Evolutionary conservation across 2,888 invertebrate species (phyloP).

Genomic region (Eurois occulta): DNA sequence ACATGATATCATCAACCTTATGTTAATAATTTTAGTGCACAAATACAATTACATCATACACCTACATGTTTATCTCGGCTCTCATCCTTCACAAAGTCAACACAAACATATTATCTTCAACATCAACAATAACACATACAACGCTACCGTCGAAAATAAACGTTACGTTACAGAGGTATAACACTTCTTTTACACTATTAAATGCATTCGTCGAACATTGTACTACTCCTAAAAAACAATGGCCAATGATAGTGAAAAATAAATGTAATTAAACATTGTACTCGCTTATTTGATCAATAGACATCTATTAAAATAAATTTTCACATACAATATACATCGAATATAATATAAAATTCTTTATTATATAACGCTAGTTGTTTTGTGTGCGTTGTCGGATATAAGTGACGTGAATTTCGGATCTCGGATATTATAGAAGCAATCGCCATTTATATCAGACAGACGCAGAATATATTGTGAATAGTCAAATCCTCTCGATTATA

Average conservation of each 20-base stretch:
- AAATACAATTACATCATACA: conserved; percentile 46
- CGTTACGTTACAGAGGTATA: conserved; percentile 72
- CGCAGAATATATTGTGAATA: conserved; percentile 67
- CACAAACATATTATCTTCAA: conserved; percentile 61
- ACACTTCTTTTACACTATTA: conserved; percentile 81
- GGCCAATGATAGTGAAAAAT: conserved; percentile 71
- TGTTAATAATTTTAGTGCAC: conserved; percentile 34
- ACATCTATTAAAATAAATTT: conserved; percentile 84
- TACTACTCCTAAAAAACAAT: conserved; percentile 80
- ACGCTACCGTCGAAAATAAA: conserved; percentile 71
- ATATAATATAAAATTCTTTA: conserved; percentile 84
- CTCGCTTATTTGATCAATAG: conserved; percentile 82
- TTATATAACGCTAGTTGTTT: conserved; percentile 71
- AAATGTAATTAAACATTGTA: conserved; percentile 75
- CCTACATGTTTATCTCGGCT: conserved; percentile 43
- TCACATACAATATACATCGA: conserved; percentile 86
- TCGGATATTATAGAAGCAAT: not conserved
- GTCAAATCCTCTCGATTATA: conserved; percentile 78
- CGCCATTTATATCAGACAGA: conserved; percentile 36
- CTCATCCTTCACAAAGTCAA: conserved; percentile 68
- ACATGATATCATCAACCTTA: conserved; percentile 36
- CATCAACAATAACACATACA: conserved; percentile 70
- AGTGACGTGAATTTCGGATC: conserved; percentile 10
- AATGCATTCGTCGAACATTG: conserved; percentile 85
- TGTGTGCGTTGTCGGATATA: conserved; percentile 61